A percentile compares a stretch with the other conserved stretches of the same genome.
These are phyloP conservation scores for Heptranchias perlo DNA, from an alignment of 2,113 vertebrate species.

Conservation along the genomic window DNA sequence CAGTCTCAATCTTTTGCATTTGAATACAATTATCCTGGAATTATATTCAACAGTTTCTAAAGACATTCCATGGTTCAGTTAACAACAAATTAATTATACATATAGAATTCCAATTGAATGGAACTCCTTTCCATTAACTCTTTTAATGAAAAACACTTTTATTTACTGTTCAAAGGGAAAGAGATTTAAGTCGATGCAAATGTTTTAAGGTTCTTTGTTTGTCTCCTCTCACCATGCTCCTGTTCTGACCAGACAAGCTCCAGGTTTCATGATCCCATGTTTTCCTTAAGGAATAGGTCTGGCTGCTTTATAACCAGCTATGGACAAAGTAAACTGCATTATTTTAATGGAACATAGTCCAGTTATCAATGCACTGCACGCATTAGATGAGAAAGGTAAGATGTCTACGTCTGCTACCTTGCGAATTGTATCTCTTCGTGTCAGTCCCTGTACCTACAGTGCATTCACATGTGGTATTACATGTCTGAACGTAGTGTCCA, in stretches of 20 bases:
- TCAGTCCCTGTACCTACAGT: not conserved
- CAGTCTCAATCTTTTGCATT: too few species aligned
- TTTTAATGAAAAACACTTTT: conserved; percentile 26
- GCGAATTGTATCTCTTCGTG: not conserved
- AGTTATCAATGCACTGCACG: not conserved
- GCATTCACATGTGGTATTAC: not conserved
- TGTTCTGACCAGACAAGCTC: conserved; percentile 14
- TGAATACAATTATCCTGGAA: too few species aligned
- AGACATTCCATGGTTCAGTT: too few species aligned
- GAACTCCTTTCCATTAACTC: not conserved
- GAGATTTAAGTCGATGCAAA: conserved; percentile 18
- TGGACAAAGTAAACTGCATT: not conserved
- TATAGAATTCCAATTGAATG: too few species aligned
- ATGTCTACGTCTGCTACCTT: not conserved
- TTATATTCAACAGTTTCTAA: too few species aligned
- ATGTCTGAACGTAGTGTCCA: not conserved
- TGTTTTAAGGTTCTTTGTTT: conserved; percentile 11
- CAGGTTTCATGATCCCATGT: not conserved
- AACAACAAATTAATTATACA: too few species aligned
- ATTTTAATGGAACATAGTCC: not conserved
- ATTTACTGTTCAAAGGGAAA: conserved; percentile 37
- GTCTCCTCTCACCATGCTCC: not conserved
- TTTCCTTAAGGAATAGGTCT: not conserved
- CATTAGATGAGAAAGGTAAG: not conserved
- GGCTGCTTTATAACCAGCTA: not conserved